These are phyloP conservation scores for Hydractinia symbiolongicarpus DNA, from an alignment of 30 jellyfish, hydroid and myxozoan genomes.

Conservation along the genomic window DNA sequence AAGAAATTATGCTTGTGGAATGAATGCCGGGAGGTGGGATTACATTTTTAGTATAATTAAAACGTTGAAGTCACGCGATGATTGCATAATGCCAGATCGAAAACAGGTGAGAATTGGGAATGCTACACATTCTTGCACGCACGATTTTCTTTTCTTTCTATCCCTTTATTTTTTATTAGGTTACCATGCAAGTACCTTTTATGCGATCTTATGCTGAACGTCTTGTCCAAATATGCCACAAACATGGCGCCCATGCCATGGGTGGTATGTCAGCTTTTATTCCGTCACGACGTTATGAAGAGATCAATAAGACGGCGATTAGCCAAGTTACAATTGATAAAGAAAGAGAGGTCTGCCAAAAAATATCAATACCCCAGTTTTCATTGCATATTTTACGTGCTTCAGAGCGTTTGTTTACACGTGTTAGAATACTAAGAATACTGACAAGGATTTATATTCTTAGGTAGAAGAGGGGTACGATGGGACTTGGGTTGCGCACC, in stretches of 20 bases:
- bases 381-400: not conserved
- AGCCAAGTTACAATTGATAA: slow-evolving; percentile 76
- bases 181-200: slow-evolving; percentile 81
- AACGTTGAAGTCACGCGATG: slow-evolving; percentile 60
- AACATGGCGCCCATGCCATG: slow-evolving; percentile 94
- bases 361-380: not conserved
- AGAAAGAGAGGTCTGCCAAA: slow-evolving; percentile 47
- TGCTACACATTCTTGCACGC: not conserved
- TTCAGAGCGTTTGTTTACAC: not conserved
- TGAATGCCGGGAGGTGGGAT: slow-evolving; percentile 98
- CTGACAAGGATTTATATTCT: not conserved
- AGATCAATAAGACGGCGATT: slow-evolving; percentile 66
- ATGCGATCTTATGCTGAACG: slow-evolving; percentile 82
- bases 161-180: slow-evolving; percentile 33
- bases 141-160: not conserved
- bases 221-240: slow-evolving; percentile 74
- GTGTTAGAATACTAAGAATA: not conserved
- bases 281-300: slow-evolving; percentile 92
- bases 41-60: slow-evolving; percentile 84
- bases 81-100: slow-evolving; percentile 77
- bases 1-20: slow-evolving; percentile 80
- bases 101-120: slow-evolving; percentile 46
- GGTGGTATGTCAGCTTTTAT: slow-evolving; percentile 97
- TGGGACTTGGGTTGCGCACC: slow-evolving; percentile 98
- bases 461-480: slow-evolving; percentile 77